phyloP scores from a whole-genome alignment of 2,888 invertebrate species.

The Drosophila dives region DNA sequence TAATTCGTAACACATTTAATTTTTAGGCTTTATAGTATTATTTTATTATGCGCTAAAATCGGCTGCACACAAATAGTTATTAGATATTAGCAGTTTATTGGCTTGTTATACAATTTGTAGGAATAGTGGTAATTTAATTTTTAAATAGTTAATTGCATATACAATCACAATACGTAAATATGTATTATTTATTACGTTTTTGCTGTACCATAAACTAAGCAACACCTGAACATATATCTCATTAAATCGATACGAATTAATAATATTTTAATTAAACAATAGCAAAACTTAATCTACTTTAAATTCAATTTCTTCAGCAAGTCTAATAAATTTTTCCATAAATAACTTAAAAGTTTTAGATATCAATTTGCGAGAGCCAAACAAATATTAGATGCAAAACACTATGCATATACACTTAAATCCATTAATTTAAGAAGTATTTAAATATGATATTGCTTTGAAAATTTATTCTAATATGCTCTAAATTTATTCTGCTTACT shows the following conservation, averaged over 20 bases:
- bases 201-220: too few relatives aligned
- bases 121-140: neutral
- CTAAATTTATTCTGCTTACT: neutral
- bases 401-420: rapidly evolving
- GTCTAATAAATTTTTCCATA: neutral
- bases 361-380: neutral
- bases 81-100: neutral
- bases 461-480: neutral
- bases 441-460: neutral
- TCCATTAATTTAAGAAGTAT: neutral
- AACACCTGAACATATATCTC: neutral
- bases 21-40: neutral
- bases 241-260: neutral
- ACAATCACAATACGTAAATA: neutral
- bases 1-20: conserved; percentile 12
- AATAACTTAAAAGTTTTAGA: neutral
- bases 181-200: neutral
- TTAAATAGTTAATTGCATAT: neutral
- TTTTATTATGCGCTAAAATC: neutral
- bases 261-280: neutral
- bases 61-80: neutral
- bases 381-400: neutral
- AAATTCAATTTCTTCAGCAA: too few relatives aligned
- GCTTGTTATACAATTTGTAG: neutral
- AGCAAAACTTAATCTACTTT: neutral